Evolutionary conservation across 1,140 invertebrate genomes (phyloP).

Genomic region (Ditylenchus dipsaci): DNA sequence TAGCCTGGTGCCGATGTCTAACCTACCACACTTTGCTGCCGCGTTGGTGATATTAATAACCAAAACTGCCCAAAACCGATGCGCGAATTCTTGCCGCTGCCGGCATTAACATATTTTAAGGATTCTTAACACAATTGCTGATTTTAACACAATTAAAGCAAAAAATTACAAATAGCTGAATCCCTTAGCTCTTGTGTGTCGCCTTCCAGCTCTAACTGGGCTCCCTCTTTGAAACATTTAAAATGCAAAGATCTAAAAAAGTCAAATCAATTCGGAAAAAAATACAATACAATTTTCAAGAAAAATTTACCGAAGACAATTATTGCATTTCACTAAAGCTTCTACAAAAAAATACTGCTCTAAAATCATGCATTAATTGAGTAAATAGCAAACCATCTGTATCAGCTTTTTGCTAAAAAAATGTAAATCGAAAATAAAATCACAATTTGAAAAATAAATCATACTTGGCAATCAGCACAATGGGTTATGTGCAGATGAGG

Average conservation of each 20-base stretch:
- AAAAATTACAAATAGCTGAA: neutral
- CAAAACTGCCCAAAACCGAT: too few species aligned
- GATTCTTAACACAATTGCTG: too few species aligned
- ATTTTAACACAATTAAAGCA: too few species aligned
- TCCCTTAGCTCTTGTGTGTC: neutral
- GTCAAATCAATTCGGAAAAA: neutral
- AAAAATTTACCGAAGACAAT: constrained; percentile 16
- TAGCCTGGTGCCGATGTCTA: too few species aligned
- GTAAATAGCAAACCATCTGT: neutral
- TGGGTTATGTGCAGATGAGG: constrained; percentile 13
- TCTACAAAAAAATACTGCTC: constrained; percentile 17
- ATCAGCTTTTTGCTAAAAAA: neutral
- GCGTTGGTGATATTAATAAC: too few species aligned
- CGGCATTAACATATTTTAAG: too few species aligned
- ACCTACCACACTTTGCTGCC: too few species aligned
- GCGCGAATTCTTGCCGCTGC: too few species aligned
- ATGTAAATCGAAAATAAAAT: neutral
- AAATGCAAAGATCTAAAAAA: constrained; percentile 11
- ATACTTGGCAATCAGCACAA: constrained; percentile 30
- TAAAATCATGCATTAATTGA: neutral
- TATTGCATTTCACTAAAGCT: constrained; percentile 21
- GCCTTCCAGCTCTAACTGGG: neutral
- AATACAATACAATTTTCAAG: too few species aligned
- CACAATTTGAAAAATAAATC: too few species aligned
- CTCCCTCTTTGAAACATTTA: constrained; percentile 20